phyloP scores from a whole-genome alignment of 2,113 vertebrate genomes.

The Xyliphius kryptos region DNA sequence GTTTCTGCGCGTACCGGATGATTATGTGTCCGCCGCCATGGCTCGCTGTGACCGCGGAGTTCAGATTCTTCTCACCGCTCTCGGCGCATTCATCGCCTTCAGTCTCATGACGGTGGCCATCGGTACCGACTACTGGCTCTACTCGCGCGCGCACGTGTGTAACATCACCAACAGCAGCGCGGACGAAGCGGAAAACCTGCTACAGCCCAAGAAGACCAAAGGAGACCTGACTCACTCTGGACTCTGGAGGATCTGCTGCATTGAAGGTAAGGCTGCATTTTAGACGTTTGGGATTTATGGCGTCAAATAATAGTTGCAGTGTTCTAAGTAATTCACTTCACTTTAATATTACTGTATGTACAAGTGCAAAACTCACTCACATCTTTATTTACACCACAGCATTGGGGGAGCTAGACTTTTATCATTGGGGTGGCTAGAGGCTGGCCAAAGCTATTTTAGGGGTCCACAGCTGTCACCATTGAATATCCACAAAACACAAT shows the following conservation, averaged over 20 bases:
- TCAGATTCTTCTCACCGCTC: constrained; percentile 83
- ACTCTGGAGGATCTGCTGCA: constrained; percentile 89
- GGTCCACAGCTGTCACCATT: no score
- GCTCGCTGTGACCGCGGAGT: constrained; percentile 90
- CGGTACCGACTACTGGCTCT: constrained; percentile 94
- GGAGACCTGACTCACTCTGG: constrained; percentile 90
- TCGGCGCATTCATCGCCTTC: constrained; percentile 87
- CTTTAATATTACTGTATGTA: no score
- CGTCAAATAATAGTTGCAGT: no score
- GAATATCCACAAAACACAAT: no score
- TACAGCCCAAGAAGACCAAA: constrained; percentile 65
- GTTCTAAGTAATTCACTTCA: no score
- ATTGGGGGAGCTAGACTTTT: no score
- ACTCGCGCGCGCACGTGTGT: constrained; percentile 87
- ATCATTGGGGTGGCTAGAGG: no score
- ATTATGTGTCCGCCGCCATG: constrained; percentile 61
- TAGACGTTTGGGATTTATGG: no score
- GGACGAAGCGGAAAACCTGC: constrained; percentile 70
- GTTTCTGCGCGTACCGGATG: constrained; percentile 13
- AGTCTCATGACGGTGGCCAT: constrained; percentile 95
- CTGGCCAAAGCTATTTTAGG: no score
- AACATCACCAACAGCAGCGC: constrained; percentile 80
- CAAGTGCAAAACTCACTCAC: no score
- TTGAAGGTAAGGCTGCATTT: constrained; percentile 77
- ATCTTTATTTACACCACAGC: no score